These are phyloP conservation scores for Drosophila ogumai DNA, from an alignment of 1,140 invertebrate species.

Conservation along the genomic window DNA sequence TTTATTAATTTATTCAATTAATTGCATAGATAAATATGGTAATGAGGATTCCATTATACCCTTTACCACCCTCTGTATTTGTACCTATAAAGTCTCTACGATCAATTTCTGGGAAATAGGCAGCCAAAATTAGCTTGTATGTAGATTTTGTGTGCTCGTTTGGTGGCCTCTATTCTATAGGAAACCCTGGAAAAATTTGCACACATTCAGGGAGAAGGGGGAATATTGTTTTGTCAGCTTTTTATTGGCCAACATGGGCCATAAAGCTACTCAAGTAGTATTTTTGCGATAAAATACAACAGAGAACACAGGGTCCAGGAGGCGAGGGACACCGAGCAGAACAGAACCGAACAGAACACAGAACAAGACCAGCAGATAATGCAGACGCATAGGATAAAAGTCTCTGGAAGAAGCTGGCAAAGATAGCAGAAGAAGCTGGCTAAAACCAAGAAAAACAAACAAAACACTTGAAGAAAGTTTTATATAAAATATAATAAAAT, in stretches of 20 bases:
- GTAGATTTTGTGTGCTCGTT: conserved; percentile 50
- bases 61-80: not conserved
- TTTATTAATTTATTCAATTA: not conserved
- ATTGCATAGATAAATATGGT: not conserved
- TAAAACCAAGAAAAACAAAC: conserved; percentile 20
- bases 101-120: conserved; percentile 44
- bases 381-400: conserved; percentile 77
- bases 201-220: conserved; percentile 27
- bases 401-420: conserved; percentile 69
- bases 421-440: conserved; percentile 51
- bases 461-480: conserved; percentile 2
- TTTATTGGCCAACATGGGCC: conserved; percentile 81
- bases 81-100: conserved; percentile 20
- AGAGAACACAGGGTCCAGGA: conserved; percentile 46
- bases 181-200: conserved; percentile 31
- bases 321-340: conserved; percentile 11
- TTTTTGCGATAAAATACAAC: conserved; percentile 84
- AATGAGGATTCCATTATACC: not conserved
- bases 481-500: not conserved
- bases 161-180: conserved; percentile 34
- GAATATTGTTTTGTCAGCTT: conserved; percentile 83
- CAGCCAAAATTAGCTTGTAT: conserved; percentile 54
- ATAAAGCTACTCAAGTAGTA: conserved; percentile 84
- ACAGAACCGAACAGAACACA: conserved; percentile 11
- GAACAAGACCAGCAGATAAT: conserved; percentile 47